These are phyloP conservation scores for Misgurnus anguillicaudatus DNA, from an alignment of 2,113 vertebrate species.

Conservation along the genomic window DNA sequence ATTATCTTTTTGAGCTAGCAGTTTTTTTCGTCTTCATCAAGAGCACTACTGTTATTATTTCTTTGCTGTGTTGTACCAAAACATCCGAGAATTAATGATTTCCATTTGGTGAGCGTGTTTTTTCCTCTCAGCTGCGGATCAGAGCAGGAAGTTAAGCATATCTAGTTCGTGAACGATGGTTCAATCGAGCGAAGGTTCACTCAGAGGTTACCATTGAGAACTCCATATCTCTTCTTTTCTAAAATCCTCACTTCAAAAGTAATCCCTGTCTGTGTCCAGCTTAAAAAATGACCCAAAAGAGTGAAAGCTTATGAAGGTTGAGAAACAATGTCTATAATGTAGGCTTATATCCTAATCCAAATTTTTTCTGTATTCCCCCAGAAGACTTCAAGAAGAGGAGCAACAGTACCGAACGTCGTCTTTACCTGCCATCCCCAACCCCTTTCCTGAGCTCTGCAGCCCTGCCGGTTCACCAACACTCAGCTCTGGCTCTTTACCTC, in stretches of 20 bases:
- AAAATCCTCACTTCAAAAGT: conserved; percentile 22
- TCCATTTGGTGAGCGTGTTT: conserved; percentile 22
- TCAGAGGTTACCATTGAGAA: conserved; percentile 31
- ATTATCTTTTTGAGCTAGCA: background rate
- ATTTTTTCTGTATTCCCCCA: conserved; percentile 58
- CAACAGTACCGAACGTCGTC: conserved; percentile 91
- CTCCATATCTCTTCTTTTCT: conserved; percentile 26
- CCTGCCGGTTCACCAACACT: conserved; percentile 83
- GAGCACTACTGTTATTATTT: background rate
- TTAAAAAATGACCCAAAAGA: conserved; percentile 14
- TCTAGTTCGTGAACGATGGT: conserved; percentile 3
- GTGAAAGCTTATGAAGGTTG: background rate
- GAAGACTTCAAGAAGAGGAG: conserved; percentile 90
- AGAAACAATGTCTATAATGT: background rate
- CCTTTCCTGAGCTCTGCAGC: conserved; percentile 94
- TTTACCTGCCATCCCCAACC: conserved; percentile 95
- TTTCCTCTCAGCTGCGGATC: conserved; percentile 16
- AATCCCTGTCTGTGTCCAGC: background rate
- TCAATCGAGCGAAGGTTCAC: conserved; percentile 37
- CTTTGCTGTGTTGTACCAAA: conserved; percentile 26
- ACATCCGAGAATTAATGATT: conserved; percentile 11
- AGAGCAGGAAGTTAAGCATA: conserved; percentile 24
- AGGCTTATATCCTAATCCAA: conserved; percentile 42
- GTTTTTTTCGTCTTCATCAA: background rate
- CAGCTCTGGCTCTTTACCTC: conserved; percentile 85